Percentiles rank a stretch among this genome's conserved stretches.
These are phyloP conservation scores for Schizotus pectinicornis DNA, from an alignment of 2,888 invertebrate species.

Conservation along the genomic window DNA sequence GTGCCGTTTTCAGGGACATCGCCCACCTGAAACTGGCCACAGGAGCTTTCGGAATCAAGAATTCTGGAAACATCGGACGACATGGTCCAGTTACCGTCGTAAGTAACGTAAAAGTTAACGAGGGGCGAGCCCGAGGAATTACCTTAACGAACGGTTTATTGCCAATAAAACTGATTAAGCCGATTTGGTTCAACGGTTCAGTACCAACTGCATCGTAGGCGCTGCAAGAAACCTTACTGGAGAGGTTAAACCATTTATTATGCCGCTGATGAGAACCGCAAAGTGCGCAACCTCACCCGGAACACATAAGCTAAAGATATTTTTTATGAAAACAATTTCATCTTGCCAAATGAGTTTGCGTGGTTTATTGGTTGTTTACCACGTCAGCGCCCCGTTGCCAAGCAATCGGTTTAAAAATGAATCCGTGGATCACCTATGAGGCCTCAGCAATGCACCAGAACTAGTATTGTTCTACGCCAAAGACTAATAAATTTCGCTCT, in stretches of 20 bases:
- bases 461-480: background rate
- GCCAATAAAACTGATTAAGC: background rate
- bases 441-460: too few species aligned
- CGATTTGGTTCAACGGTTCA: conserved; percentile 8
- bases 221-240: background rate
- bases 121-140: background rate
- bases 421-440: too few species aligned
- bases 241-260: too few species aligned
- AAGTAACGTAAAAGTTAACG: conserved; percentile 37
- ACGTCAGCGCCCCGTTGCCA: background rate
- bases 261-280: background rate
- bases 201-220: background rate
- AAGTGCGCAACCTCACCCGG: too few species aligned
- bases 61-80: conserved; percentile 63
- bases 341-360: too few species aligned
- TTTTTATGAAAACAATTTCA: too few species aligned
- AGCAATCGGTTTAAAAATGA: background rate
- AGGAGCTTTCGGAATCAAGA: conserved; percentile 70
- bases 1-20: conserved; percentile 66
- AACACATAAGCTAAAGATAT: too few species aligned
- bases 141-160: background rate
- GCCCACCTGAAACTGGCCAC: conserved; percentile 63
- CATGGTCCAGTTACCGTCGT: conserved; percentile 67
- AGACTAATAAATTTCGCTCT: conserved; percentile 16
- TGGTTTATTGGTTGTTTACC: background rate